A percentile compares a stretch with the other conserved stretches of the same genome.
Conservation (phyloP, 2,888 invertebrate species). For the Trisateles emortualis region DNA sequence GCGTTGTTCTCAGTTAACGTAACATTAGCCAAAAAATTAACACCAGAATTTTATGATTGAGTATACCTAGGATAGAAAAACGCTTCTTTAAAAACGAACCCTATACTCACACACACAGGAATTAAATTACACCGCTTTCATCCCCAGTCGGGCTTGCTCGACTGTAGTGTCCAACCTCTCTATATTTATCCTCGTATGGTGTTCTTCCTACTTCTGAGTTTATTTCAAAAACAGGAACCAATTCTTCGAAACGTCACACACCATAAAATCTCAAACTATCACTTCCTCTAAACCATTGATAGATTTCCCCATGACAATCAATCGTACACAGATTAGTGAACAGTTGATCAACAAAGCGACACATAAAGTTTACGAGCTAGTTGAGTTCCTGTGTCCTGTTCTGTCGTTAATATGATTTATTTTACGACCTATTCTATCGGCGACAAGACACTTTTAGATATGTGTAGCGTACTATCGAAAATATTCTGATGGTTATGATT, state of each 20-base stretch:
- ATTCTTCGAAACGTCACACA: not conserved
- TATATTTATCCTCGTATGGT: too few species aligned
- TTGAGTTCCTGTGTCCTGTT: slow-evolving; percentile 44
- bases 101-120: too few species aligned
- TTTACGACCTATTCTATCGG: slow-evolving; percentile 39
- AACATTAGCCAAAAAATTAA: too few species aligned
- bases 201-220: too few species aligned
- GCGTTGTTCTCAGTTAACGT: slow-evolving; percentile 17
- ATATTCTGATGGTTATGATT: not conserved
- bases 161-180: too few species aligned
- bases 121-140: too few species aligned
- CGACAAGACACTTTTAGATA: slow-evolving; percentile 5
- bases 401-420: slow-evolving; percentile 49
- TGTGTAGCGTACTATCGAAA: not conserved
- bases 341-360: slow-evolving; percentile 37
- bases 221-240: too few species aligned
- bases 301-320: slow-evolving; percentile 15
- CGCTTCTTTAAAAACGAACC: too few species aligned
- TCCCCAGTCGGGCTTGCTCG: too few species aligned
- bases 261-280: slow-evolving; percentile 7
- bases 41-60: too few species aligned
- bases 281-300: slow-evolving; percentile 7
- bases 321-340: slow-evolving; percentile 31
- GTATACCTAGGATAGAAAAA: too few species aligned
- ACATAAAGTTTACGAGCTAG: slow-evolving; percentile 44